Evolutionary conservation across 1,140 invertebrate species (phyloP), one percentile per base, ranked within the genome.

Genomic region (Sesamia nonagrioides): DNA sequence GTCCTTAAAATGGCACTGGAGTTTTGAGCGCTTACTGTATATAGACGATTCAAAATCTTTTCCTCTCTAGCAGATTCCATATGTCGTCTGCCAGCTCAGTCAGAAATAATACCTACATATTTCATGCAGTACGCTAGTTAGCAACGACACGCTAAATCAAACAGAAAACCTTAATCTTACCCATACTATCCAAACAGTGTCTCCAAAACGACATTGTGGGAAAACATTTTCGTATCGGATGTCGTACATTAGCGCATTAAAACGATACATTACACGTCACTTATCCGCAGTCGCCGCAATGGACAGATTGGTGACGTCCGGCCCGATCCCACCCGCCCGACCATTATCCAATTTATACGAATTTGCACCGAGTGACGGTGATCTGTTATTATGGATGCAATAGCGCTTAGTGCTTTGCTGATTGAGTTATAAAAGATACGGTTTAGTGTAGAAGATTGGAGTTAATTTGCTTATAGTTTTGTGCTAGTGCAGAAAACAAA

Each of bases 261-360:
- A 81, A 79, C 69, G 61, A 81, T 76, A 84, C 80, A 90, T 91
- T 86, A 90, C 83, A 84, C 85, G 76, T 80, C 87, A 88, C 74
- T 91, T 91, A 91, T 87, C 85, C 84, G 85, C 85, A 89, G 85
- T 88, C 86, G 87, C 84, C 79, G 77, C 84, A 87, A 88, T 86
- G 78, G 66, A 82, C 82, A 86, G 89, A 93, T 93, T 88, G 90
- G 81, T 84, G 80, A 82, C 90, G 90, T 93, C 92, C 92, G 91
- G 88, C 78, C 48, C 52, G 63, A 81, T 81, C 82, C 69, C 66
- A 56, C 74, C 74, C 58, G 68, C 60, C 66, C 50, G 42, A 73
- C 84, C 78, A 93, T 93, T 93, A 93, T 93, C 83, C 92, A 93
- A 92, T 93, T 90, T 82, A 83, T 79, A 84, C 82, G 61, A 84